A percentile compares a stretch with the other conserved stretches of the same genome.
Evolutionary conservation across 2,797 vertebrate genomes (phyloP).

Genomic region (Sylvilagus floridanus): DNA sequence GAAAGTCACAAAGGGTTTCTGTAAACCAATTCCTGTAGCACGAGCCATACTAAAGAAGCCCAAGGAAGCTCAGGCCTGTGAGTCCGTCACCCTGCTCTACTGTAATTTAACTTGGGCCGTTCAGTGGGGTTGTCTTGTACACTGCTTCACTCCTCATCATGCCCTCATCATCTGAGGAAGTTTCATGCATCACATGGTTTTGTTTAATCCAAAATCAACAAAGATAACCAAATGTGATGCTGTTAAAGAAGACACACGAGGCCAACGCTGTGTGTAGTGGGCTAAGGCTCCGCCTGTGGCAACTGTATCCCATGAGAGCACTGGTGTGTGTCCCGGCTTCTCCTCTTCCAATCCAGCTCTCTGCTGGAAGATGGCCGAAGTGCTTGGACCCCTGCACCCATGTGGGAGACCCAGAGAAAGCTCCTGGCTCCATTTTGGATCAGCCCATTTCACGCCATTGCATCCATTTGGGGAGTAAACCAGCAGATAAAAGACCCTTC

Average conservation of each 20-base stretch:
- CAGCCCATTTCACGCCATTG: too few species aligned
- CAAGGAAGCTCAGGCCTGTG: slow-evolving; percentile 43
- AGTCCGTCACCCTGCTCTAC: background rate
- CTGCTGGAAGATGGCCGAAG: too few species aligned
- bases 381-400: too few species aligned
- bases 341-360: too few species aligned
- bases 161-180: background rate
- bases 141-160: background rate
- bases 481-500: too few species aligned
- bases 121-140: background rate
- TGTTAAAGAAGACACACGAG: background rate
- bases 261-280: too few species aligned
- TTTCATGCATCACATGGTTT: background rate
- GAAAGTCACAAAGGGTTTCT: slow-evolving; percentile 76
- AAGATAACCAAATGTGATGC: background rate
- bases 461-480: too few species aligned
- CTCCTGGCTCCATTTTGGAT: too few species aligned
- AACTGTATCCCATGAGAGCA: too few species aligned
- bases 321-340: too few species aligned
- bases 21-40: slow-evolving; percentile 67
- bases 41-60: slow-evolving; percentile 55
- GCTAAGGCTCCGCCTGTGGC: too few species aligned
- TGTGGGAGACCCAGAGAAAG: too few species aligned
- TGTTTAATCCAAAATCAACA: slow-evolving; percentile 11
- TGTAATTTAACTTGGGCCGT: background rate